Evolutionary conservation across 2,797 vertebrate species (phyloP).

Genomic region (Leptodactylus fallax): DNA sequence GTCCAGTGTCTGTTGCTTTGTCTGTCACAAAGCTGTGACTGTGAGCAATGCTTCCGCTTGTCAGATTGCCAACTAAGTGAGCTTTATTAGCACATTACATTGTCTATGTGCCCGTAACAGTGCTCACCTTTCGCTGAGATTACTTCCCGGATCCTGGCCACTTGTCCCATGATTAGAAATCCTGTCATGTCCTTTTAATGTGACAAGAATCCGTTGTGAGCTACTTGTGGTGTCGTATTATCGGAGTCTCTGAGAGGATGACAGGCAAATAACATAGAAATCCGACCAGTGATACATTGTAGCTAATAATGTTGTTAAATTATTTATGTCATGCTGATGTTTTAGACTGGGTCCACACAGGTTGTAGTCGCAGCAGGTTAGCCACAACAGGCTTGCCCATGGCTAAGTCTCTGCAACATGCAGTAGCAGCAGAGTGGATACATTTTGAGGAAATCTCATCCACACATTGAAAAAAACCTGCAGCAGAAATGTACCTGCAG

Average conservation of each 20-base stretch:
- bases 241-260: not conserved
- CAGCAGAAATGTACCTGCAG: no score
- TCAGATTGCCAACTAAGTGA: constrained; percentile 39
- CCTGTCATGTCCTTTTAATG: constrained; percentile 18
- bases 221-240: not conserved
- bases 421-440: no score
- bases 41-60: not conserved
- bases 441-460: no score
- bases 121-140: constrained; percentile 31
- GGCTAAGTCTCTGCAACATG: no score
- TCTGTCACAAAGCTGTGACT: constrained; percentile 1
- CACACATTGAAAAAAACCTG: no score
- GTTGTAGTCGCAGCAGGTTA: no score
- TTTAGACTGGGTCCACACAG: no score
- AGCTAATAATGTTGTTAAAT: no score
- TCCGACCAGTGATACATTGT: no score
- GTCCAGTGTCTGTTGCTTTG: constrained; percentile 30
- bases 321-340: no score
- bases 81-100: constrained; percentile 49
- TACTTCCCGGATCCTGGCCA: constrained; percentile 3
- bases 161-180: constrained; percentile 34
- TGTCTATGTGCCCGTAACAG: constrained; percentile 29
- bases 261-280: no score
- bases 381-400: no score
- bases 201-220: not conserved